Evolutionary conservation across 2,797 vertebrate species (phyloP).

Genomic region (Enteromius treurensis): DNA sequence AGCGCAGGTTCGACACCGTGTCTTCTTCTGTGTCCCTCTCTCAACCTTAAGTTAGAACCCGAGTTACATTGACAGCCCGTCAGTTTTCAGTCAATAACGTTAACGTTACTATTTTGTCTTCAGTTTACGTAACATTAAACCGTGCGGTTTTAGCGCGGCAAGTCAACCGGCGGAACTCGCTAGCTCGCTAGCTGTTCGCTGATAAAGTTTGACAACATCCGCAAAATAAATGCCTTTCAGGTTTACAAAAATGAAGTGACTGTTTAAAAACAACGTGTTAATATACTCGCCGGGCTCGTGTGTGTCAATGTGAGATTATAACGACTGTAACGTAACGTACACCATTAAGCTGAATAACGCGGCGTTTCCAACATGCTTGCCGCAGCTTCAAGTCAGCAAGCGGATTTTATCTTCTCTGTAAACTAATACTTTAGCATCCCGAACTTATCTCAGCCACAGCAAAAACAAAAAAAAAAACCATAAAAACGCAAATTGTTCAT

Average conservation of each 20-base stretch:
- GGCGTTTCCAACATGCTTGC: slow-evolving; percentile 26
- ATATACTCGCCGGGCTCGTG: background rate
- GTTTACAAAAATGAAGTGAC: background rate
- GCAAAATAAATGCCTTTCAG: slow-evolving; percentile 9
- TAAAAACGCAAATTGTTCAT: background rate
- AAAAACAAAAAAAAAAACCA: background rate
- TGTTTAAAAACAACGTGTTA: slow-evolving; percentile 2
- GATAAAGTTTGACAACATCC: slow-evolving; percentile 36
- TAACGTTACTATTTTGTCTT: background rate
- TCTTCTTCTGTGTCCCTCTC: background rate
- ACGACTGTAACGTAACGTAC: background rate
- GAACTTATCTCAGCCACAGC: background rate
- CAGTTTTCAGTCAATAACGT: background rate
- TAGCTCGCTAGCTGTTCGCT: slow-evolving; percentile 28
- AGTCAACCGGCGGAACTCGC: slow-evolving; percentile 38
- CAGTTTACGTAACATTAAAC: background rate
- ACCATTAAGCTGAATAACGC: slow-evolving; percentile 16
- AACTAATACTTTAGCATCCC: background rate
- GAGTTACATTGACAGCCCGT: slow-evolving; percentile 7
- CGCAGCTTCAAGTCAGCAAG: background rate
- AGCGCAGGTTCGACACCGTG: slow-evolving; percentile 5
- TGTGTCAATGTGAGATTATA: slow-evolving; percentile 9
- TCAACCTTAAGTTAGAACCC: background rate
- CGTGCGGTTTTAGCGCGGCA: background rate
- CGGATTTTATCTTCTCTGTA: background rate